These are phyloP conservation scores for Brachymystax lenok DNA, from an alignment of 2,797 vertebrate genomes.

Conservation along the genomic window DNA sequence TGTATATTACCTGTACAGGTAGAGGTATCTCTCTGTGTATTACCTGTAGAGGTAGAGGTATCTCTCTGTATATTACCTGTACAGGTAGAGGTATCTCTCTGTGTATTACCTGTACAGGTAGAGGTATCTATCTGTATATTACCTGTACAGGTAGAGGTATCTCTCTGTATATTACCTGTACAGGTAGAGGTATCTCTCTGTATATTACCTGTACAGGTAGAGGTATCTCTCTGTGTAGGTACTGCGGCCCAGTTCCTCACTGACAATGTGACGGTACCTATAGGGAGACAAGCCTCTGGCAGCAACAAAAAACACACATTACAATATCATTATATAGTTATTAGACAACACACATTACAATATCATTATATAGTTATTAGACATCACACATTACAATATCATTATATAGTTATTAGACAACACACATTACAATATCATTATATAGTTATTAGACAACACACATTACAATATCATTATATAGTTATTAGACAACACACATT, in stretches of 20 bases:
- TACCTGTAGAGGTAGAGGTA: too few relatives aligned
- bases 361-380: neutral
- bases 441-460: neutral
- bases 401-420: neutral
- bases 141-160: too few relatives aligned
- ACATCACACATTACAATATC: neutral
- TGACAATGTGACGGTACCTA: slow-evolving; percentile 75
- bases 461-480: neutral
- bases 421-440: neutral
- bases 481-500: neutral
- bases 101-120: too few relatives aligned
- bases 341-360: neutral
- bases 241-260: slow-evolving; percentile 82
- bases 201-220: too few relatives aligned
- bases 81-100: too few relatives aligned
- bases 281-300: slow-evolving; percentile 58
- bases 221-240: slow-evolving; percentile 91
- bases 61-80: too few relatives aligned
- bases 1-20: too few relatives aligned
- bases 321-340: neutral
- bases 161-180: too few relatives aligned
- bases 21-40: too few relatives aligned
- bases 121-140: too few relatives aligned
- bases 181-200: too few relatives aligned
- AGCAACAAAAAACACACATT: slow-evolving; percentile 17